These are phyloP conservation scores for Apamea anceps DNA, from an alignment of 2,888 invertebrate species.

Conservation along the genomic window DNA sequence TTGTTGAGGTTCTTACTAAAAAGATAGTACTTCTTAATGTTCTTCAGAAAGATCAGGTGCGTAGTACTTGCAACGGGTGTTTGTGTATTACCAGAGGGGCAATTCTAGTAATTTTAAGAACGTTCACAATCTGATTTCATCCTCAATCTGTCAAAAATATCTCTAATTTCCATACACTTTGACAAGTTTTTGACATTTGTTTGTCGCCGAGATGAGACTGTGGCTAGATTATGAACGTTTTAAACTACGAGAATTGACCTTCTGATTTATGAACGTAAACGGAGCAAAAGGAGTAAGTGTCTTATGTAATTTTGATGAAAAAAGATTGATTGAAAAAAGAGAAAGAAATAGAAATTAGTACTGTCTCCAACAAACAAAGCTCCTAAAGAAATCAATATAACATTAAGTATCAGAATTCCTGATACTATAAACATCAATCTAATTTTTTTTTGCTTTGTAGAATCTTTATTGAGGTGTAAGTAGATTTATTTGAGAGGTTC, in stretches of 20 bases:
- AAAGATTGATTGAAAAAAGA: no score
- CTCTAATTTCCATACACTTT: no score
- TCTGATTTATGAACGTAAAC: not conserved
- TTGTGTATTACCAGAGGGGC: no score
- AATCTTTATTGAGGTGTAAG: not conserved
- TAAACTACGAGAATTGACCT: no score
- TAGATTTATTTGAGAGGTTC: not conserved
- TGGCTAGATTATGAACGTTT: no score
- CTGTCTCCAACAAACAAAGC: not conserved
- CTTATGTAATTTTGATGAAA: no score
- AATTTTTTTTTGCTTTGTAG: not conserved
- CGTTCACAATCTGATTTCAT: no score
- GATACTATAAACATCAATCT: not conserved
- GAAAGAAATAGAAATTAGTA: no score
- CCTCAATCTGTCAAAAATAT: no score
- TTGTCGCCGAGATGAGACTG: no score
- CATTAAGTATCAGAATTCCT: not conserved
- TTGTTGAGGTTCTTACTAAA: constrained; percentile 17
- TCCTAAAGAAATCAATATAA: not conserved
- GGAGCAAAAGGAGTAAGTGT: not conserved
- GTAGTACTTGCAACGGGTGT: not conserved
- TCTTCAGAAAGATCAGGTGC: not conserved
- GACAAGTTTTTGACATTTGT: no score
- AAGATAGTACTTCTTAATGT: not conserved
- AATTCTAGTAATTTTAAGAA: no score